Evolutionary conservation across 2,888 invertebrate genomes (phyloP).

Genomic region (Limulus polyphemus): DNA sequence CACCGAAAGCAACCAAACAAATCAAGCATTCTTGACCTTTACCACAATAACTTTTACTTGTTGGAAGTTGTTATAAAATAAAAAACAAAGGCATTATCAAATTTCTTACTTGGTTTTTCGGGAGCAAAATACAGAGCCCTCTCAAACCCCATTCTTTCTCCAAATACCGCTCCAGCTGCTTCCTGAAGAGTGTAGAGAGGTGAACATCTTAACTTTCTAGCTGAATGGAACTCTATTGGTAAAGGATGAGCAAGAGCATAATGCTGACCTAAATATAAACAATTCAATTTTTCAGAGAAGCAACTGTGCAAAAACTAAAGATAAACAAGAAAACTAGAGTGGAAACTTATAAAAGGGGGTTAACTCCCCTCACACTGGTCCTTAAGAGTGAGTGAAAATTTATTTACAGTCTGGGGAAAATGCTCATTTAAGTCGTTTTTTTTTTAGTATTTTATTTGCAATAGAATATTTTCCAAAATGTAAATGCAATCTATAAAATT

Average conservation of each 20-base stretch:
- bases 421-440: too few relatives aligned
- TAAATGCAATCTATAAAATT: too few relatives aligned
- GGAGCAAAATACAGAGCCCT: slow-evolving; percentile 57
- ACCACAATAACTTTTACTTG: too few relatives aligned
- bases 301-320: neutral
- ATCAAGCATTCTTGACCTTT: too few relatives aligned
- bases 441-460: too few relatives aligned
- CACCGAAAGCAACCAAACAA: too few relatives aligned
- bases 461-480: too few relatives aligned
- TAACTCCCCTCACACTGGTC: too few relatives aligned
- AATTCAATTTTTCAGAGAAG: neutral
- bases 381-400: too few relatives aligned
- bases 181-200: slow-evolving; percentile 55
- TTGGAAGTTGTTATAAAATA: too few relatives aligned
- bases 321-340: neutral
- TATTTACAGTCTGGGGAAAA: too few relatives aligned
- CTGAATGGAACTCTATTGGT: slow-evolving; percentile 45
- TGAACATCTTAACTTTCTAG: slow-evolving; percentile 50
- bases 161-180: slow-evolving; percentile 86
- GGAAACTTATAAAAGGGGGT: too few relatives aligned
- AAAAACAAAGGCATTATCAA: neutral
- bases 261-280: slow-evolving; percentile 11
- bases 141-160: slow-evolving; percentile 96
- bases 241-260: slow-evolving; percentile 24
- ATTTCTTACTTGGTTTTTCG: slow-evolving; percentile 41